Conservation (phyloP, 1,140 invertebrate genomes). For the Drusus annulatus region DNA sequence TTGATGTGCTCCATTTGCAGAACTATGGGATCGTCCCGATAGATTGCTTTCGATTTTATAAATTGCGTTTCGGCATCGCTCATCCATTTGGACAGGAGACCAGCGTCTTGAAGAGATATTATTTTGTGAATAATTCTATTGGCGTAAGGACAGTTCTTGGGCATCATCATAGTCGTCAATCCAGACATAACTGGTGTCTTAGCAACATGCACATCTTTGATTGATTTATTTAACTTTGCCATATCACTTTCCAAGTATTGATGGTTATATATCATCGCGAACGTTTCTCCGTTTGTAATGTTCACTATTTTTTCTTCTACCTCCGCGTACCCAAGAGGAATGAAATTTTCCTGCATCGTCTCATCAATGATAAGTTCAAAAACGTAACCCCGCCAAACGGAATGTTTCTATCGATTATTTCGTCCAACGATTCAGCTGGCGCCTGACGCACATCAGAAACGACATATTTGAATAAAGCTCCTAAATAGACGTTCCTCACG, state of each 20-base stretch:
- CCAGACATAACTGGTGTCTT: neutral
- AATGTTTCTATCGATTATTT: slow-evolving; percentile 9
- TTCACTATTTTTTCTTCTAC: neutral
- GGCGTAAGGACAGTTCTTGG: slow-evolving; percentile 8
- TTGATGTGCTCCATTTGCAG: slow-evolving; percentile 24
- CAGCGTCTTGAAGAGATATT: neutral
- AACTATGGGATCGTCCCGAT: neutral
- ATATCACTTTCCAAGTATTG: neutral
- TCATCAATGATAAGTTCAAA: neutral
- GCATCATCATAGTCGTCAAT: neutral
- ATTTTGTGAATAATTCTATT: neutral
- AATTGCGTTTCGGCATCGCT: neutral
- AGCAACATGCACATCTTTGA: neutral
- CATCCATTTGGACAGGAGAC: slow-evolving; percentile 4
- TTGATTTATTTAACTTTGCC: neutral
- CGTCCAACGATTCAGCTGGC: neutral
- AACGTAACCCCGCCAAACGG: neutral
- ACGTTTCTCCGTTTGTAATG: neutral
- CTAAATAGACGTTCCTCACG: slow-evolving; percentile 5
- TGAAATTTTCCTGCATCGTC: neutral
- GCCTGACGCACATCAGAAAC: slow-evolving; percentile 1
- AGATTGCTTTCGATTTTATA: neutral
- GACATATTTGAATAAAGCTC: neutral
- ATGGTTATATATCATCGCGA: neutral
- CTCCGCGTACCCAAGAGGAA: neutral